A percentile compares a stretch with the other conserved stretches of the same genome.
phyloP scores from a whole-genome alignment of 1,140 invertebrate genomes.

The Archivesica marissinica region DNA sequence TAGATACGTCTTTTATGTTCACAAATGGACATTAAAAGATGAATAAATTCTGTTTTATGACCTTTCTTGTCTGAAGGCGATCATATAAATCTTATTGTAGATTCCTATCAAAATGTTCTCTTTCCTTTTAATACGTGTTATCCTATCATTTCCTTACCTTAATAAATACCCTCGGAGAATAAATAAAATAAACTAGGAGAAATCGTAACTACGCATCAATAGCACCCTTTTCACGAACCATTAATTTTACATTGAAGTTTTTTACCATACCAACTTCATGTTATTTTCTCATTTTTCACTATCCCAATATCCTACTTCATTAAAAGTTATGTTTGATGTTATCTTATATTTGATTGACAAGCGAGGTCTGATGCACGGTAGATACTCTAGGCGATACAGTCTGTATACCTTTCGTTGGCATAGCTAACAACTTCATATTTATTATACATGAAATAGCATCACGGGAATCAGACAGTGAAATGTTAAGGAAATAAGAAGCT shows the following conservation, averaged over 20 bases:
- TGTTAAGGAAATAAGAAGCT: not conserved
- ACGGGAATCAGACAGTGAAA: not conserved
- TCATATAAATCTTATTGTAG: conserved; percentile 57
- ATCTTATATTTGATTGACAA: conserved; percentile 34
- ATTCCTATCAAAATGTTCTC: conserved; percentile 40
- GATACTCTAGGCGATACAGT: not conserved
- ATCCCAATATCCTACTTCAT: conserved; percentile 10
- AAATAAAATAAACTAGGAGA: conserved; percentile 44
- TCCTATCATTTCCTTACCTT: conserved; percentile 9
- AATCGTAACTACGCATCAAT: conserved; percentile 20
- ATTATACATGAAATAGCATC: not conserved
- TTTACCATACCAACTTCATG: conserved; percentile 24
- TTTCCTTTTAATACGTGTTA: conserved; percentile 26
- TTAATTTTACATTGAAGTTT: conserved; percentile 52
- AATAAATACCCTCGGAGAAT: conserved; percentile 37
- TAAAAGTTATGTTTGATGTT: conserved; percentile 31
- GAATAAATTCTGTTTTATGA: conserved; percentile 54
- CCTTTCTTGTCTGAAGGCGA: conserved; percentile 41
- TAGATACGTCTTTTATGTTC: conserved; percentile 53
- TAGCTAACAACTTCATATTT: not conserved
- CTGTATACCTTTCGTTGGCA: not conserved
- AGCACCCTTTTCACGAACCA: conserved; percentile 44
- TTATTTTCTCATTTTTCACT: conserved; percentile 48
- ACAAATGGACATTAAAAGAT: conserved; percentile 60
- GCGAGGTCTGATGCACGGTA: not conserved